Conservation (phyloP, 2,113 vertebrate genomes). For the Labrus mixtus region DNA sequence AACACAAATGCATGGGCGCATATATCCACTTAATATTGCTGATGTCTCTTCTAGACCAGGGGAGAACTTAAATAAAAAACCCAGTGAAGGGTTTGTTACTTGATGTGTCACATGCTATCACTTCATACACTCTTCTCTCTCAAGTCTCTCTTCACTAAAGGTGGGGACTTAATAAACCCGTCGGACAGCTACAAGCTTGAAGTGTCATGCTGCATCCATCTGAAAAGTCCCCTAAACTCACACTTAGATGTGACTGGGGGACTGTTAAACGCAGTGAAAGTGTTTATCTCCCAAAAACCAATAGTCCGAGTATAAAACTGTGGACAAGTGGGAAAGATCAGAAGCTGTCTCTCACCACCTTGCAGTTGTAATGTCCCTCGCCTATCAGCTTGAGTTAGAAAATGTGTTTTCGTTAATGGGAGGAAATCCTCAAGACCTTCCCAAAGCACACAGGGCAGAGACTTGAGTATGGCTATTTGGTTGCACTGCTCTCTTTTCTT, state of each 20-base stretch:
- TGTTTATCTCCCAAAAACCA: slow-evolving; percentile 65
- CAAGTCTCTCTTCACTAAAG: slow-evolving; percentile 51
- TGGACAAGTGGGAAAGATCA: slow-evolving; percentile 44
- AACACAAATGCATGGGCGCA: not conserved
- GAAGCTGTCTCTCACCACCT: slow-evolving; percentile 32
- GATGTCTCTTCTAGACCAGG: slow-evolving; percentile 43
- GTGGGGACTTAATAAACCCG: slow-evolving; percentile 61
- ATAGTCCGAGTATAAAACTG: slow-evolving; percentile 40
- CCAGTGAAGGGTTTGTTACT: slow-evolving; percentile 44
- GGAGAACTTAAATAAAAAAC: slow-evolving; percentile 48
- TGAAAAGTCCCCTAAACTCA: slow-evolving; percentile 27
- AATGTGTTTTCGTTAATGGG: slow-evolving; percentile 43
- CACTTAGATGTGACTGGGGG: slow-evolving; percentile 50
- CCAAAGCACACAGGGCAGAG: not conserved
- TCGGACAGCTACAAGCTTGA: slow-evolving; percentile 63
- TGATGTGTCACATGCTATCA: slow-evolving; percentile 57
- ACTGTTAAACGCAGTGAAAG: slow-evolving; percentile 53
- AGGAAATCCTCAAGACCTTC: slow-evolving; percentile 34
- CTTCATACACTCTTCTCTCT: slow-evolving; percentile 47
- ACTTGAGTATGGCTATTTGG: slow-evolving; percentile 9
- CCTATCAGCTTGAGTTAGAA: slow-evolving; percentile 30
- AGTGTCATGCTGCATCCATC: slow-evolving; percentile 58
- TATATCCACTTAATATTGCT: slow-evolving; percentile 39
- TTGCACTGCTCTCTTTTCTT: slow-evolving; percentile 6
- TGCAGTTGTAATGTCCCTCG: slow-evolving; percentile 38